Evolutionary conservation across 2,113 vertebrate genomes (phyloP).

Genomic region (Nibea coibor): DNA sequence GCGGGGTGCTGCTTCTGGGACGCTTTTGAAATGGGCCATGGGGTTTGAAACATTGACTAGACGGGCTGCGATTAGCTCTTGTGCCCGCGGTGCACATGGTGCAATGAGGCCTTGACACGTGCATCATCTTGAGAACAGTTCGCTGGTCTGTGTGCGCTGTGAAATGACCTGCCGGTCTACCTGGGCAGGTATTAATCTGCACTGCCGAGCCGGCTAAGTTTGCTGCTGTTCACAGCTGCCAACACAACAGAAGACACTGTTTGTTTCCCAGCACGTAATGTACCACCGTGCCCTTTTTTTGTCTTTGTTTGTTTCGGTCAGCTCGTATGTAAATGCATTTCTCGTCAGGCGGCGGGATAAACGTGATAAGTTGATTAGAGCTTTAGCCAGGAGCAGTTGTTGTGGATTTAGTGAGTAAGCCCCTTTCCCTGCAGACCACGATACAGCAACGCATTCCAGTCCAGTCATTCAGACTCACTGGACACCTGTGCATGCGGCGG

Average conservation of each 20-base stretch:
- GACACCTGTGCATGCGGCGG: constrained; percentile 50
- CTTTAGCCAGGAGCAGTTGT: constrained; percentile 43
- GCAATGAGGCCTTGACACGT: too few species aligned
- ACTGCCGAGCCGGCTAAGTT: too few species aligned
- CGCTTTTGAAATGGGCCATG: too few species aligned
- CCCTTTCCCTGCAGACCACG: constrained; percentile 46
- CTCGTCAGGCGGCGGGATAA: constrained; percentile 24
- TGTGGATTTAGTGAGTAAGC: constrained; percentile 59
- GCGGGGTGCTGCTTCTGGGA: too few species aligned
- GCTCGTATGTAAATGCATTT: constrained; percentile 43
- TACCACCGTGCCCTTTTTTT: constrained; percentile 2
- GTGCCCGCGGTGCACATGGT: too few species aligned
- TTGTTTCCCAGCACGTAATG: constrained; percentile 18
- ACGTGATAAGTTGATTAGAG: constrained; percentile 52
- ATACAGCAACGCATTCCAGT: constrained; percentile 55
- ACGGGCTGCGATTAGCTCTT: too few species aligned
- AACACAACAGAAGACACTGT: not conserved
- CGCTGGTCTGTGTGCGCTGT: too few species aligned
- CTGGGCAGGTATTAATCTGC: too few species aligned
- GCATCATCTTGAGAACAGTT: too few species aligned
- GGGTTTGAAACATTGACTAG: too few species aligned
- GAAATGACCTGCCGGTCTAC: too few species aligned
- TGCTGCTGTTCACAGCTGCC: not conserved
- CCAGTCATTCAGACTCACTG: constrained; percentile 58
- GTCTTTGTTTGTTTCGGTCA: constrained; percentile 44